phyloP scores from a whole-genome alignment of 2,888 invertebrate genomes.

The Pseudolycoriella hygida region DNA sequence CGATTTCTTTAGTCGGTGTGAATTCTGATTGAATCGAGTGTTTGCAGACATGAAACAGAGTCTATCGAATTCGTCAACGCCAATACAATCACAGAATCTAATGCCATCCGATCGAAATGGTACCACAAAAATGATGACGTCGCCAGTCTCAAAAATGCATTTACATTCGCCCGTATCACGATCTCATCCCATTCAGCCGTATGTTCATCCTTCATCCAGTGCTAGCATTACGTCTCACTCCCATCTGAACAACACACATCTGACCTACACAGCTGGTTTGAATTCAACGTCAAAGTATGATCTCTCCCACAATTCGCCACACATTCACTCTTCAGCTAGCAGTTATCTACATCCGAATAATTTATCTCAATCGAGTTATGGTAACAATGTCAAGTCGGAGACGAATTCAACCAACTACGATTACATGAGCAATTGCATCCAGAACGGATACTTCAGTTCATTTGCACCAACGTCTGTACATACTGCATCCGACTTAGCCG shows the following conservation, averaged over 20 bases:
- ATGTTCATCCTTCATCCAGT: constrained; percentile 14
- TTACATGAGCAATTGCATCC: constrained; percentile 26
- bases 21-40: not conserved
- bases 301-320: constrained; percentile 13
- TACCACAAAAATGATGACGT: constrained; percentile 5
- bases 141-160: constrained; percentile 3
- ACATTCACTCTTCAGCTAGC: constrained; percentile 13
- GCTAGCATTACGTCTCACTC: constrained; percentile 16
- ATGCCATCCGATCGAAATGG: constrained; percentile 4
- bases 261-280: constrained; percentile 8
- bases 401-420: constrained; percentile 26
- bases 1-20: not conserved
- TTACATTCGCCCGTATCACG: constrained; percentile 8
- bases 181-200: constrained; percentile 14
- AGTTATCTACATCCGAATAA: constrained; percentile 11
- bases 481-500: constrained; percentile 40
- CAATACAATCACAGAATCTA: constrained; percentile 3
- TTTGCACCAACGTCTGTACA: constrained; percentile 22
- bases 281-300: constrained; percentile 14
- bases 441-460: constrained; percentile 22
- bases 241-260: constrained; percentile 5
- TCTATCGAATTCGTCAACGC: constrained; percentile 9
- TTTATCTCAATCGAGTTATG: constrained; percentile 14
- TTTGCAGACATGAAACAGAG: constrained; percentile 23
- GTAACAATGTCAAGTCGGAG: constrained; percentile 24